Conservation (phyloP, 2,113 vertebrate genomes). For the Erinaceus europaeus region DNA sequence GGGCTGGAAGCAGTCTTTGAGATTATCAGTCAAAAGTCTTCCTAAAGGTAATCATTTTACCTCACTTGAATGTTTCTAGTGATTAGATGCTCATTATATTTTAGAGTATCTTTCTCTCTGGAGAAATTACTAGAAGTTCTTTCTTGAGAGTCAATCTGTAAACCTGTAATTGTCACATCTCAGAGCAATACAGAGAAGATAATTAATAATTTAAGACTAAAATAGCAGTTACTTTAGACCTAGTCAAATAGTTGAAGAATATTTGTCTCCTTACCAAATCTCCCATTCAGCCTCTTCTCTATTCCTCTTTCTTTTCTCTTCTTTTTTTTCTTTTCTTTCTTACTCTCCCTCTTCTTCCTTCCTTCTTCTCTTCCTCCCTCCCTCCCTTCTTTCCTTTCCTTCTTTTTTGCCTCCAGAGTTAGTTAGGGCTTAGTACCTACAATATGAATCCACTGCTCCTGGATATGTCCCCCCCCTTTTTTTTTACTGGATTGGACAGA, state of each 20-base stretch:
- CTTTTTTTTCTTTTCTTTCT: too few relatives aligned
- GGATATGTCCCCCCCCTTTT: too few relatives aligned
- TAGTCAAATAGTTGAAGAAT: conserved; percentile 22
- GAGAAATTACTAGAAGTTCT: conserved; percentile 27
- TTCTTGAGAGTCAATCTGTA: conserved; percentile 34
- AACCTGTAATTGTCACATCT: not conserved
- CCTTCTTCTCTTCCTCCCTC: too few relatives aligned
- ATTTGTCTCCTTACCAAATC: not conserved
- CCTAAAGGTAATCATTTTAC: not conserved
- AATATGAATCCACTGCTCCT: too few relatives aligned
- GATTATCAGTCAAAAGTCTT: not conserved
- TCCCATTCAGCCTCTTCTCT: not conserved
- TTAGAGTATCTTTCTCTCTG: conserved; percentile 19
- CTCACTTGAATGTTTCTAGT: conserved; percentile 1
- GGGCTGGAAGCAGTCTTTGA: not conserved
- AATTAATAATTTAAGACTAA: conserved; percentile 9
- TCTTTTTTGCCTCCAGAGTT: too few relatives aligned
- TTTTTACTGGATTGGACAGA: too few relatives aligned
- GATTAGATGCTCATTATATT: conserved; percentile 31
- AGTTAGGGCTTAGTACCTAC: too few relatives aligned
- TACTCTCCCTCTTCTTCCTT: too few relatives aligned
- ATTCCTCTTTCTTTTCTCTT: too few relatives aligned
- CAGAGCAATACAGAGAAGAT: not conserved
- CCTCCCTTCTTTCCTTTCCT: too few relatives aligned
- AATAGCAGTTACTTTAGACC: not conserved